Conservation (phyloP, 2,113 vertebrate genomes). For the Pandion haliaetus region DNA sequence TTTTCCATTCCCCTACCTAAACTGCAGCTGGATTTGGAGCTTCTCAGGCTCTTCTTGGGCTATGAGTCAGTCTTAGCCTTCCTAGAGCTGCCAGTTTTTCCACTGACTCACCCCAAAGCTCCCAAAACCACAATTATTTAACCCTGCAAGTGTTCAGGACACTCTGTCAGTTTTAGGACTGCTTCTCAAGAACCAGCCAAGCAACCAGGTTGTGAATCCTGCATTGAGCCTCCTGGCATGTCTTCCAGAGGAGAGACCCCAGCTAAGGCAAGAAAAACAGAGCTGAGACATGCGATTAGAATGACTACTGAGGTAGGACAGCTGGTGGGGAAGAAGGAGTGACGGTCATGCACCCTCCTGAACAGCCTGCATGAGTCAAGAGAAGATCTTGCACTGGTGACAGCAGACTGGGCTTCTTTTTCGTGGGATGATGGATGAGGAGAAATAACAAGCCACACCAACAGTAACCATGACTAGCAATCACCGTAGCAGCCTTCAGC, state of each 20-base stretch:
- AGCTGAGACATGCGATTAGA: background rate
- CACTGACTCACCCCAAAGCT: constrained; percentile 20
- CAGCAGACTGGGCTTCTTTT: background rate
- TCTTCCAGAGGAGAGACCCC: background rate
- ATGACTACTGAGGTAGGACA: background rate
- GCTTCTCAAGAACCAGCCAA: background rate
- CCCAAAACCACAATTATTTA: constrained; percentile 9
- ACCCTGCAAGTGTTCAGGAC: background rate
- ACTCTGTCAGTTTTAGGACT: background rate
- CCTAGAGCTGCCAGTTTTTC: constrained; percentile 23
- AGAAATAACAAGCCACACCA: background rate
- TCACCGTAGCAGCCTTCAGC: background rate
- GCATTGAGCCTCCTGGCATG: background rate
- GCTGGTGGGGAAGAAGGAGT: background rate
- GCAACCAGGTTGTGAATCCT: background rate
- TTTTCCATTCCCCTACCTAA: background rate
- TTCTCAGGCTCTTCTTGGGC: background rate
- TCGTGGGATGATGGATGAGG: background rate
- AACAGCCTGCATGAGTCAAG: background rate
- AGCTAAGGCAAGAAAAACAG: background rate
- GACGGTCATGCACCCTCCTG: background rate
- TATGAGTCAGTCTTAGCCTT: constrained; percentile 35
- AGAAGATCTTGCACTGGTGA: background rate
- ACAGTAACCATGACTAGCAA: background rate
- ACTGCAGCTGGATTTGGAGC: constrained; percentile 42